phyloP scores from a whole-genome alignment of 1,140 invertebrate genomes.

The Drosophila pectinifera region DNA sequence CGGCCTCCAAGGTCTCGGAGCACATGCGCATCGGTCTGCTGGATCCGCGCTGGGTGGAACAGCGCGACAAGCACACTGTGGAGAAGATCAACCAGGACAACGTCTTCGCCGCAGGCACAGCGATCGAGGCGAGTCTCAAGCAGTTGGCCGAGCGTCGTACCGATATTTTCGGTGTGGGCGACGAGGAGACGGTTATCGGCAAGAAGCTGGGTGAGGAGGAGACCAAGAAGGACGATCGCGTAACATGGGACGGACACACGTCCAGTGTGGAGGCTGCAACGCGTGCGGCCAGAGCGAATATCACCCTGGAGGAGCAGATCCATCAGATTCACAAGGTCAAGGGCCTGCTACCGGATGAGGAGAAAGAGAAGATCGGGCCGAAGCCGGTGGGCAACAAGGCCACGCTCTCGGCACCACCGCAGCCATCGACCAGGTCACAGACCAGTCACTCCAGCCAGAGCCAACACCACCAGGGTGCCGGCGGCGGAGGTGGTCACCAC shows the following conservation, averaged over 20 bases:
- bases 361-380: constrained; percentile 96
- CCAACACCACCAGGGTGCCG: constrained; percentile 64
- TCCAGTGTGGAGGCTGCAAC: constrained; percentile 96
- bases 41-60: constrained; percentile 99
- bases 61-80: constrained; percentile 94
- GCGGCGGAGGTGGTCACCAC: constrained; percentile 52
- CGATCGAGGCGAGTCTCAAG: constrained; percentile 98
- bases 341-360: constrained; percentile 96
- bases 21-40: constrained; percentile 98
- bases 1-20: constrained; percentile 98
- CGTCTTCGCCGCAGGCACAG: constrained; percentile 92
- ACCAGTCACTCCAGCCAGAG: constrained; percentile 50
- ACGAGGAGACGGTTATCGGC: constrained; percentile 99
- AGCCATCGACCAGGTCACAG: constrained; percentile 65
- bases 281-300: constrained; percentile 95
- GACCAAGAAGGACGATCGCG: constrained; percentile 93
- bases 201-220: constrained; percentile 99
- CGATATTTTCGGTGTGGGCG: constrained; percentile 99
- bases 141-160: constrained; percentile 98
- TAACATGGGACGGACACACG: constrained; percentile 99
- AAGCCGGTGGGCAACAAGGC: constrained; percentile 88
- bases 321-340: constrained; percentile 98
- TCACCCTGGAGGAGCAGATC: constrained; percentile 98
- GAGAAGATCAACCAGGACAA: constrained; percentile 87
- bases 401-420: constrained; percentile 64